These are phyloP conservation scores for Ypsolopha sequella DNA, from an alignment of 2,888 invertebrate species.

Conservation along the genomic window DNA sequence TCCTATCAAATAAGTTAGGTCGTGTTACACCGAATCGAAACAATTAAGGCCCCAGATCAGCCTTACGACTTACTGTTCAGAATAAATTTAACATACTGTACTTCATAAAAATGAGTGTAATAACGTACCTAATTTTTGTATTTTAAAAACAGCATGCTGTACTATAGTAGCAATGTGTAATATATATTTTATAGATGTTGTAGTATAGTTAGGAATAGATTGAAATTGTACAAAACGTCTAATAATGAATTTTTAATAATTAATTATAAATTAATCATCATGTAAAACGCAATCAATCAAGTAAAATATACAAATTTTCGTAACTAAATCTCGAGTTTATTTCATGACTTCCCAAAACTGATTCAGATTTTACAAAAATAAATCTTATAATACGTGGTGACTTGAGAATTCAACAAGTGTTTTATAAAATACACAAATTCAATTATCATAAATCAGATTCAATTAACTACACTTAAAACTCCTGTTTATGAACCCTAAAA, in stretches of 20 bases:
- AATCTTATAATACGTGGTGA: background rate
- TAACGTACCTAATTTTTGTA: conserved; percentile 33
- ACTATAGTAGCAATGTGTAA: conserved; percentile 62
- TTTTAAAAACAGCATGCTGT: conserved; percentile 63
- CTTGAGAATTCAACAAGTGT: background rate
- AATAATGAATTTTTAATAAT: conserved; percentile 51
- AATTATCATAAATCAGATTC: too few species aligned
- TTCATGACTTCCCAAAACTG: background rate
- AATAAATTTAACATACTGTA: background rate
- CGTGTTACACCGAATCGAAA: too few species aligned
- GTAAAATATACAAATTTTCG: conserved; percentile 68
- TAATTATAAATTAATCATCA: conserved; percentile 64
- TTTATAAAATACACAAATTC: too few species aligned
- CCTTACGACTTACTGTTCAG: too few species aligned
- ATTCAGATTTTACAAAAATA: background rate
- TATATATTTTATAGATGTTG: conserved; percentile 60
- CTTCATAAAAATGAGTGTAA: conserved; percentile 3
- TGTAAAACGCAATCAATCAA: conserved; percentile 69
- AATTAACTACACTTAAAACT: background rate
- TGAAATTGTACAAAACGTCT: conserved; percentile 69
- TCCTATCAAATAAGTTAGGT: too few species aligned
- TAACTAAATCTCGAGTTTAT: conserved; percentile 25
- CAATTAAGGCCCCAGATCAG: too few species aligned
- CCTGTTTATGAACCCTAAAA: conserved; percentile 7
- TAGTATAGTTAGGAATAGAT: conserved; percentile 64